phyloP scores from a whole-genome alignment of 2,888 invertebrate genomes.

The Phytoseiulus persimilis region DNA sequence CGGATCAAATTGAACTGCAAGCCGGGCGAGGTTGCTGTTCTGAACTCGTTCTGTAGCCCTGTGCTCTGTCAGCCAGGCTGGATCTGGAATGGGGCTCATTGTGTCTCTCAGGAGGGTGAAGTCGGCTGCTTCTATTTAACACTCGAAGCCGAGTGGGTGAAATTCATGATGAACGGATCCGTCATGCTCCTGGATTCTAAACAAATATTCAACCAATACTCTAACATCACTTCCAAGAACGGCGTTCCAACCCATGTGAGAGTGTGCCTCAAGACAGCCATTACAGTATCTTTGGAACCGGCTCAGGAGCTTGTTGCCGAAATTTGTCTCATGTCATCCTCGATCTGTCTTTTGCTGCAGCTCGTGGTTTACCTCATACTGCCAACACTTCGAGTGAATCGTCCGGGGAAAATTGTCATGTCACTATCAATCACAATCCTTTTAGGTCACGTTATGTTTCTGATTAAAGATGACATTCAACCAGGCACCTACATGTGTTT shows the following conservation, averaged over 20 bases:
- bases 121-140: slow-evolving; percentile 34
- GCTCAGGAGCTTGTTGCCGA: slow-evolving; percentile 29
- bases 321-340: slow-evolving; percentile 33
- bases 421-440: slow-evolving; percentile 43
- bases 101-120: slow-evolving; percentile 30
- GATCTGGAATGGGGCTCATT: slow-evolving; percentile 35
- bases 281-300: slow-evolving; percentile 22
- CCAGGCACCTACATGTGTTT: slow-evolving; percentile 24
- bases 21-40: slow-evolving; percentile 22
- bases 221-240: slow-evolving; percentile 27
- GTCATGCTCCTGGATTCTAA: slow-evolving; percentile 28
- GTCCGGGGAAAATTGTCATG: slow-evolving; percentile 44
- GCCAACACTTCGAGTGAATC: slow-evolving; percentile 41
- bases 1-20: slow-evolving; percentile 12
- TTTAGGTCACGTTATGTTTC: slow-evolving; percentile 42
- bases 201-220: slow-evolving; percentile 35
- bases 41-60: slow-evolving; percentile 25
- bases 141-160: slow-evolving; percentile 32
- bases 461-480: slow-evolving; percentile 39
- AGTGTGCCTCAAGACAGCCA: slow-evolving; percentile 28
- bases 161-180: slow-evolving; percentile 37
- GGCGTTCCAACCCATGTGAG: slow-evolving; percentile 25
- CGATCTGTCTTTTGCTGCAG: slow-evolving; percentile 20
- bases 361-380: slow-evolving; percentile 13
- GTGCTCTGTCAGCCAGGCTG: slow-evolving; percentile 35